phyloP scores from a whole-genome alignment of 2,797 vertebrate genomes.

The Pseudomugil gertrudae region DNA sequence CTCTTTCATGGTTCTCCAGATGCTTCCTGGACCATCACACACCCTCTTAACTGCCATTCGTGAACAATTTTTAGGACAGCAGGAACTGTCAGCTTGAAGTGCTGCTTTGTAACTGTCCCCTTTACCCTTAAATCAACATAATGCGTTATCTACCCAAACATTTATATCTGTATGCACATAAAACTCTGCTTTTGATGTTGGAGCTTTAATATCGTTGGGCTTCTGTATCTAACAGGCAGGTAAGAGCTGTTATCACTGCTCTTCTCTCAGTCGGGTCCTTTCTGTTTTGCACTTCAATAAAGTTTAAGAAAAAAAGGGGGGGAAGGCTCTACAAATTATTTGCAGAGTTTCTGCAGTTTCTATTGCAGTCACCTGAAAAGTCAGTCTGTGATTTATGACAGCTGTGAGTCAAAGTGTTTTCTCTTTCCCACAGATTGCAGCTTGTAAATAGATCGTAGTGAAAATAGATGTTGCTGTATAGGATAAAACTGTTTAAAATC shows the following conservation, averaged over 20 bases:
- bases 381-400: not conserved
- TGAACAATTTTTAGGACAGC: conserved; percentile 2
- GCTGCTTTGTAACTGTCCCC: not conserved
- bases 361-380: not conserved
- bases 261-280: conserved; percentile 25
- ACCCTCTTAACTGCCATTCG: not conserved
- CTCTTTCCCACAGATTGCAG: not conserved
- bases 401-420: not conserved
- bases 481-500: not conserved
- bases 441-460: not conserved
- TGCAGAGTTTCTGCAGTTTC: not conserved
- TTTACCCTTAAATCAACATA: not conserved
- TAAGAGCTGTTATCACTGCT: conserved; percentile 24
- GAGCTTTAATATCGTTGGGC: not conserved
- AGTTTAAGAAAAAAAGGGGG: conserved; percentile 11
- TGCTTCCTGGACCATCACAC: not conserved
- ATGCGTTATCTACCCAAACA: not conserved
- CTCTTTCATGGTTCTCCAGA: not conserved
- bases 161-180: not conserved
- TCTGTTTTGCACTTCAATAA: conserved; percentile 45
- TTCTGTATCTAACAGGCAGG: conserved; percentile 1
- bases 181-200: not conserved
- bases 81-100: not conserved
- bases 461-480: not conserved
- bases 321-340: not conserved